Conservation (phyloP, 2,888 invertebrate genomes). For the Coenonympha glycerion region DNA sequence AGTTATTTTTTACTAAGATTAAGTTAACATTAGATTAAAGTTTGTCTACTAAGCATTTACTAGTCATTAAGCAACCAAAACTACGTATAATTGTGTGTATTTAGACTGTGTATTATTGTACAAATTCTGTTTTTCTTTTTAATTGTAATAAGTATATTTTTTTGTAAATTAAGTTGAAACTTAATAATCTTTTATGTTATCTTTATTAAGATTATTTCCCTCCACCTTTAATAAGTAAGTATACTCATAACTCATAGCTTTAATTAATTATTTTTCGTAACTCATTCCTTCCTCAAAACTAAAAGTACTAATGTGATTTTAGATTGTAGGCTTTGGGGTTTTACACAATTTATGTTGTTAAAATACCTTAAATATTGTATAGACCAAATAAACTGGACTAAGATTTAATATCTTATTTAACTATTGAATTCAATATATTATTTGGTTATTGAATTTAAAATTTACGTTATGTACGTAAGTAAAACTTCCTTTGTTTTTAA, state of each 20-base stretch:
- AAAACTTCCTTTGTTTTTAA: constrained; percentile 24
- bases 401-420: too few species aligned
- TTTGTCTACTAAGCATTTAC: constrained; percentile 25
- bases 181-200: too few species aligned
- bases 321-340: not conserved
- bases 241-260: not conserved
- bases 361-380: too few species aligned
- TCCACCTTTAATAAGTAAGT: not conserved
- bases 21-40: constrained; percentile 7
- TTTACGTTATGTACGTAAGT: constrained; percentile 15
- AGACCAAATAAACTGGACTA: too few species aligned
- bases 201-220: too few species aligned
- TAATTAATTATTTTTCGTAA: constrained; percentile 2
- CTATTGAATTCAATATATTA: too few species aligned
- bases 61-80: constrained; percentile 25
- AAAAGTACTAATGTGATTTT: not conserved
- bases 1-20: too few species aligned
- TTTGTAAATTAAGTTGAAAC: too few species aligned
- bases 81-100: not conserved
- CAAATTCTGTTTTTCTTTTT: not conserved
- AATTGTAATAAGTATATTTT: not conserved
- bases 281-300: constrained; percentile 1
- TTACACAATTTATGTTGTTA: not conserved
- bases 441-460: too few species aligned
- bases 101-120: not conserved